Conservation (phyloP, 2,797 vertebrate species). For the Manis crassicaudata region DNA sequence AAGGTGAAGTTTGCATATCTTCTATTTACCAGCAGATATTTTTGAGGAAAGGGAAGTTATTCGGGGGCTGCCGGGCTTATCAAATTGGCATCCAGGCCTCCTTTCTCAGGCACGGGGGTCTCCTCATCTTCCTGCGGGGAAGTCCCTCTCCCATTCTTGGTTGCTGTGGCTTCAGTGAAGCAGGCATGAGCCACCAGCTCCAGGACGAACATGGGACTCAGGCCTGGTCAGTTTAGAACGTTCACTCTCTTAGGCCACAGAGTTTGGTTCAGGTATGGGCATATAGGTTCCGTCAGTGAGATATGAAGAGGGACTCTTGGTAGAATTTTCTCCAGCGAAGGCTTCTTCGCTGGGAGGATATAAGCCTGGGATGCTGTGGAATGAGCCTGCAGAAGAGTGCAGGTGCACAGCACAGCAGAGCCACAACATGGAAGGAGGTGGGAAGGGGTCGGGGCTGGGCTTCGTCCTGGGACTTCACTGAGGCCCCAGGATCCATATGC, state of each 20-base stretch:
- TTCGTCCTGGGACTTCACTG: background rate
- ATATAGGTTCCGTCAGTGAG: background rate
- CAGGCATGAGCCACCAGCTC: background rate
- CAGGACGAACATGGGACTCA: background rate
- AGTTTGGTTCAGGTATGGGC: background rate
- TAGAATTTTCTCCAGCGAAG: background rate
- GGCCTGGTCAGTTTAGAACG: too few species aligned
- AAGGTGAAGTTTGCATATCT: background rate
- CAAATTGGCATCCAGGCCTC: background rate
- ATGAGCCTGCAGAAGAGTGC: background rate
- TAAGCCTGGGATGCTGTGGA: background rate
- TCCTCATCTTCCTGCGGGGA: background rate
- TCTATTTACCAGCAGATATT: background rate
- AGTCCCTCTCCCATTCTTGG: background rate
- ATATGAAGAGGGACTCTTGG: background rate
- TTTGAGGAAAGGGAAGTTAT: slow-evolving; percentile 15
- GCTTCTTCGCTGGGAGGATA: background rate
- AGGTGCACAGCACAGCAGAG: background rate
- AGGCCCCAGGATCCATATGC: background rate
- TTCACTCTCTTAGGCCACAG: background rate
- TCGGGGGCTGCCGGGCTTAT: background rate
- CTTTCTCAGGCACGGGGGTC: background rate
- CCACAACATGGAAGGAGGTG: background rate
- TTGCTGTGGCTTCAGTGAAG: background rate
- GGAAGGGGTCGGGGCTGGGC: accelerated